These are phyloP conservation scores for Anorthoa munda DNA, from an alignment of 2,888 invertebrate species.

Conservation along the genomic window DNA sequence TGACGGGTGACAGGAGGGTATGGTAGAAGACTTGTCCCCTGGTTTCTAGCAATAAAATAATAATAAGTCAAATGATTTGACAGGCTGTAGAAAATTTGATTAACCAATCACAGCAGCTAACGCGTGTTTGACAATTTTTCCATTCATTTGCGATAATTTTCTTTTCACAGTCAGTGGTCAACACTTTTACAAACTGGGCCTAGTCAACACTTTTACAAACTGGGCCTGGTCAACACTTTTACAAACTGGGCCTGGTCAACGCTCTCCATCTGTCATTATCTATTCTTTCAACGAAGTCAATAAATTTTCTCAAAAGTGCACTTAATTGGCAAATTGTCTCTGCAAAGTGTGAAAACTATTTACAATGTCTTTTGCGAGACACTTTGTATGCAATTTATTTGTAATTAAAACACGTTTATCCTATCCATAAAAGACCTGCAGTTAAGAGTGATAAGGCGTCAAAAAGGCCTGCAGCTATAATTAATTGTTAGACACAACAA, in stretches of 20 bases:
- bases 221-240: no score
- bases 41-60: no score
- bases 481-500: neutral
- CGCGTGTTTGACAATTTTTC: no score
- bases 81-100: no score
- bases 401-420: constrained; percentile 20
- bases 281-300: neutral
- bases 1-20: no score
- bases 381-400: constrained; percentile 22
- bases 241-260: no score
- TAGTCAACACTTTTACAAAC: neutral
- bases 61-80: no score
- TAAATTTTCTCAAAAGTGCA: neutral
- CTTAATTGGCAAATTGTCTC: neutral
- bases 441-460: constrained; percentile 11
- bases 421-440: neutral
- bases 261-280: neutral
- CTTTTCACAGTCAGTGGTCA: no score
- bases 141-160: no score
- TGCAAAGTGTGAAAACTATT: constrained; percentile 13
- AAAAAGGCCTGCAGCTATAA: constrained; percentile 20
- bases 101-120: no score
- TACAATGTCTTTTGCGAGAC: neutral
- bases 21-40: no score
- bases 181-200: neutral